These are phyloP conservation scores for Epicauta chinensis DNA, from an alignment of 1,140 invertebrate genomes.

Conservation along the genomic window DNA sequence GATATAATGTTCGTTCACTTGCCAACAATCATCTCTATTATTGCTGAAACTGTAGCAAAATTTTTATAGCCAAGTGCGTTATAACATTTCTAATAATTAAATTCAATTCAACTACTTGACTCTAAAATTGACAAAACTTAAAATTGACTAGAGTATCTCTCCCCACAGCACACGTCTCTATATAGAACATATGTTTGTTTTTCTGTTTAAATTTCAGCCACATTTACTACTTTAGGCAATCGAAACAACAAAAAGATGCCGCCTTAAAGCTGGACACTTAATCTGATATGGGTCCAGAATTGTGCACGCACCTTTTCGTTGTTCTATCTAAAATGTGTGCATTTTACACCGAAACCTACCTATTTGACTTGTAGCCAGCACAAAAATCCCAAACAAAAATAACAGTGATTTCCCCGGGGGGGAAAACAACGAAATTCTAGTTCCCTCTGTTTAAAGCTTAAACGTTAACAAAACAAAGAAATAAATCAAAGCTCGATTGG, in stretches of 20 bases:
- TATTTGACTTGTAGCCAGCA: conserved; percentile 30
- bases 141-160: conserved; percentile 43
- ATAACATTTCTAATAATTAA: conserved; percentile 26
- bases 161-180: conserved; percentile 34
- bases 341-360: conserved; percentile 32
- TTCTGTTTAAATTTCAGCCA: conserved; percentile 30
- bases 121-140: conserved; percentile 43
- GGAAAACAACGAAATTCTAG: too few relatives aligned
- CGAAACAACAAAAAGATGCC: neutral
- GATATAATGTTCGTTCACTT: too few relatives aligned
- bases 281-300: conserved; percentile 17
- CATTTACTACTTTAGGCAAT: conserved; percentile 37
- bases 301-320: conserved; percentile 12
- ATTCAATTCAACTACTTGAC: conserved; percentile 27
- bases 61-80: conserved; percentile 21
- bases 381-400: neutral
- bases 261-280: conserved; percentile 1
- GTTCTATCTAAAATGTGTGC: conserved; percentile 21
- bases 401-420: too few relatives aligned
- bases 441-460: too few relatives aligned
- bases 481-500: too few relatives aligned
- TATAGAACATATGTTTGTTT: conserved; percentile 23
- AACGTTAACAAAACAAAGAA: too few relatives aligned
- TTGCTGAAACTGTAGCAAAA: neutral
- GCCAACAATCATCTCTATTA: too few relatives aligned